phyloP scores from a whole-genome alignment of 2,888 invertebrate species.

The Acleris literana region DNA sequence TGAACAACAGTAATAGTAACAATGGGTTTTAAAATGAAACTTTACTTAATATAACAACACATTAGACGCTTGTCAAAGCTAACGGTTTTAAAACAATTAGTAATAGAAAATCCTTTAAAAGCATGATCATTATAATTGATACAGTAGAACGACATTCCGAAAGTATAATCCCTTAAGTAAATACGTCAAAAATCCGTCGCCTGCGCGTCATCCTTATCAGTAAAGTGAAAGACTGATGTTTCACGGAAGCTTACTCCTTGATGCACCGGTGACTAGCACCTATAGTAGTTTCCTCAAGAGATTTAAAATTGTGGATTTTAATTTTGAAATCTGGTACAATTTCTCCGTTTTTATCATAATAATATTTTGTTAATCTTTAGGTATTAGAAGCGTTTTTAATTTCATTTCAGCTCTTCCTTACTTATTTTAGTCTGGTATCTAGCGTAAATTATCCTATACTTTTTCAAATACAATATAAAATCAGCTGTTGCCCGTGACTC shows the following conservation, averaged over 20 bases:
- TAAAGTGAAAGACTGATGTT: conserved; percentile 2
- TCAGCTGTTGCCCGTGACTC: no score
- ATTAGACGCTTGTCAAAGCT: conserved; percentile 23
- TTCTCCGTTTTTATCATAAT: no score
- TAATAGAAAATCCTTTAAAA: conserved; percentile 26
- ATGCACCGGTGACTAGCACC: neutral
- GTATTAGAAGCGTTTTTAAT: no score
- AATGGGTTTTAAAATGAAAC: conserved; percentile 2
- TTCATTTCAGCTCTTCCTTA: no score
- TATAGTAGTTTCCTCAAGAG: neutral
- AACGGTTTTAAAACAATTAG: conserved; percentile 29
- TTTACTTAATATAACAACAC: neutral
- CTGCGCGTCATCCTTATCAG: conserved; percentile 15
- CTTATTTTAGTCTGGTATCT: no score
- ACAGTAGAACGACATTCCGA: conserved; percentile 13
- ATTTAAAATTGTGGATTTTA: no score
- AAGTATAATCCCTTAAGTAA: conserved; percentile 29
- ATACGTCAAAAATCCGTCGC: conserved; percentile 19
- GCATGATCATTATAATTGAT: conserved; percentile 32
- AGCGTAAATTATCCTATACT: no score
- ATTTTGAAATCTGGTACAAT: no score
- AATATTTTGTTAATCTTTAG: no score
- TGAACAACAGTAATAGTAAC: neutral
- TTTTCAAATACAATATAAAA: no score
- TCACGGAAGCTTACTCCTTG: conserved; percentile 15